These are phyloP conservation scores for Holacanthus passer DNA, from an alignment of 2,113 vertebrate genomes.

Conservation along the genomic window DNA sequence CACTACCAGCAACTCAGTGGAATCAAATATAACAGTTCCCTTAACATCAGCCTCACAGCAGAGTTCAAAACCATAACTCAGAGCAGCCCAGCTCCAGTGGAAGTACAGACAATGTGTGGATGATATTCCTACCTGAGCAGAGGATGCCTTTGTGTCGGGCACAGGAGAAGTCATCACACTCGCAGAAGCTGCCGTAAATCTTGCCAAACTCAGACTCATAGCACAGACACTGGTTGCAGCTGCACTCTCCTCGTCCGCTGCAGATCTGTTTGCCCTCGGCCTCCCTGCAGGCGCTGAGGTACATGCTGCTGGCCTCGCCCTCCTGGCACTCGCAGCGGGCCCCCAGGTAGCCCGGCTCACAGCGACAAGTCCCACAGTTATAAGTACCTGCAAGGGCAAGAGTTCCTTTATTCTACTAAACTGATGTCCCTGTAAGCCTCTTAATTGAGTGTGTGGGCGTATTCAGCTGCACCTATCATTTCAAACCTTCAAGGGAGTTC, in stretches of 20 bases:
- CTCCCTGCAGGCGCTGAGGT: slow-evolving; percentile 89
- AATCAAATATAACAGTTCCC: neutral
- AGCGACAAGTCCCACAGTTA: slow-evolving; percentile 90
- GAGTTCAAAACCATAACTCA: neutral
- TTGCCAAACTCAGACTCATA: slow-evolving; percentile 96
- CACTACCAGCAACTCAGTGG: neutral
- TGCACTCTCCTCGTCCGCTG: slow-evolving; percentile 95
- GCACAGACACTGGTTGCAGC: slow-evolving; percentile 96
- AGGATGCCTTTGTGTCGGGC: slow-evolving; percentile 94
- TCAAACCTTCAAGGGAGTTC: neutral
- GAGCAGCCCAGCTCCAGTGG: neutral
- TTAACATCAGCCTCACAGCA: neutral
- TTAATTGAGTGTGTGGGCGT: neutral
- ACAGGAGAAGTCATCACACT: slow-evolving; percentile 98
- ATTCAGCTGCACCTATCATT: neutral
- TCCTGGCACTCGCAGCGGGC: slow-evolving; percentile 94
- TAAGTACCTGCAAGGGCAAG: slow-evolving; percentile 78
- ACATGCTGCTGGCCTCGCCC: slow-evolving; percentile 84
- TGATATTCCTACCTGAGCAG: slow-evolving; percentile 91
- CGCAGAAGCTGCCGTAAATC: slow-evolving; percentile 96
- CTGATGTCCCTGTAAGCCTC: neutral
- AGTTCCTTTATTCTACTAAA: neutral
- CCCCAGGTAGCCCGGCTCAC: slow-evolving; percentile 90
- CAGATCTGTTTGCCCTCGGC: slow-evolving; percentile 93
- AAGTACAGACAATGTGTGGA: rapidly evolving